Evolutionary conservation across 2,797 vertebrate species (phyloP).

Genomic region (Aeoliscus strigatus): DNA sequence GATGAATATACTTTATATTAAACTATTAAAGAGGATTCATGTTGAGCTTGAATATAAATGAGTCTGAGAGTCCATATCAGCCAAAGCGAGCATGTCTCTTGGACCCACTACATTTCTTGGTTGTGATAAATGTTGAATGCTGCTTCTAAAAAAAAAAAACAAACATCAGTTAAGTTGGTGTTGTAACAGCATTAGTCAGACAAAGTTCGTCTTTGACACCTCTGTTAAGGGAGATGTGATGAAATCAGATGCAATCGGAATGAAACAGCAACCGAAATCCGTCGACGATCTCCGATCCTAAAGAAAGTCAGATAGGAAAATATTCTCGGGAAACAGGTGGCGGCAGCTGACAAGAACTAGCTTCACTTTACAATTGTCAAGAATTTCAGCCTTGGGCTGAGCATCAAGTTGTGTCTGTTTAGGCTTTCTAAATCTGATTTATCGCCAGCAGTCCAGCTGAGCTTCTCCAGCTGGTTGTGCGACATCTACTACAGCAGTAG

Average conservation of each 20-base stretch:
- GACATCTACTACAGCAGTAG: conserved; percentile 60
- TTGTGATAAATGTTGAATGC: too few relatives aligned
- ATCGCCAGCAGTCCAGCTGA: conserved; percentile 59
- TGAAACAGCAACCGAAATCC: not conserved
- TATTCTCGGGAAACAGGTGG: conserved; percentile 15
- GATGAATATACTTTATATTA: not conserved
- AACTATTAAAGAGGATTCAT: not conserved
- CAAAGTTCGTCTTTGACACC: conserved; percentile 1
- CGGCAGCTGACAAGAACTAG: conserved; percentile 53
- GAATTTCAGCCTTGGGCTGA: conserved; percentile 50
- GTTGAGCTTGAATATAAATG: not conserved
- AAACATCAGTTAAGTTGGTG: too few relatives aligned
- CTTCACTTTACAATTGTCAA: conserved; percentile 63
- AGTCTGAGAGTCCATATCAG: not conserved
- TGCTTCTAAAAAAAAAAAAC: too few relatives aligned
- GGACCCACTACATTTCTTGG: too few relatives aligned
- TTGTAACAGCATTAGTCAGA: not conserved
- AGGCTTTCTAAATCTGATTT: conserved; percentile 64
- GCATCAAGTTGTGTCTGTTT: conserved; percentile 66
- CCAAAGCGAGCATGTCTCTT: not conserved
- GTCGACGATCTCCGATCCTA: not conserved
- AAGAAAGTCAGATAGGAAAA: not conserved
- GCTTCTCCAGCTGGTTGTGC: conserved; percentile 67
- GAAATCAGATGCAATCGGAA: not conserved
- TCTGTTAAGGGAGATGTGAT: not conserved